Conservation (phyloP, 2,888 invertebrate genomes). For the Dryococelus australis region DNA sequence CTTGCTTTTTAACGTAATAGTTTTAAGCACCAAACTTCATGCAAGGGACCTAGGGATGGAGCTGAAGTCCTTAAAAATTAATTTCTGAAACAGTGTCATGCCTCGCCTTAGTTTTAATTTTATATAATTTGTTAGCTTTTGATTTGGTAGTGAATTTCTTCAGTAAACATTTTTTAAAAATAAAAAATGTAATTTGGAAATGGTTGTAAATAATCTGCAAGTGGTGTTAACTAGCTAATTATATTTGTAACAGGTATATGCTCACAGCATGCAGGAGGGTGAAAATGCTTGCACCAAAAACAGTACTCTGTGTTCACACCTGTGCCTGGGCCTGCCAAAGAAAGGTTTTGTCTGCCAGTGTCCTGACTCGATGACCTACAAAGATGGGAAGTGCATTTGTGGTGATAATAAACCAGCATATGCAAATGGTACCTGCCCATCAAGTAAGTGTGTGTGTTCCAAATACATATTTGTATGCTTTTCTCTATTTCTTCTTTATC, state of each 20-base stretch:
- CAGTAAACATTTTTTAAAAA: too few relatives aligned
- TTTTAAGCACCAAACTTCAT: too few relatives aligned
- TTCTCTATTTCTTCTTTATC: neutral
- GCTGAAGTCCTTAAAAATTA: too few relatives aligned
- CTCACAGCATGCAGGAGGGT: conserved; percentile 77
- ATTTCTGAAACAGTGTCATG: too few relatives aligned
- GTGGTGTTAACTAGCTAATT: too few relatives aligned
- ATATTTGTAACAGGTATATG: conserved; percentile 63
- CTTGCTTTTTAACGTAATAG: too few relatives aligned
- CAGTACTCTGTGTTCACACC: conserved; percentile 69
- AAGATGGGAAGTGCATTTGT: conserved; percentile 74
- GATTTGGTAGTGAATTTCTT: too few relatives aligned
- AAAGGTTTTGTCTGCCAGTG: conserved; percentile 76
- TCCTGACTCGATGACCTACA: conserved; percentile 74
- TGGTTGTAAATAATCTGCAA: too few relatives aligned
- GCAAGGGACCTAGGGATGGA: too few relatives aligned
- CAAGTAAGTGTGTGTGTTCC: conserved; percentile 45
- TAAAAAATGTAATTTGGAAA: too few relatives aligned
- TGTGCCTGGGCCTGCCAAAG: conserved; percentile 80
- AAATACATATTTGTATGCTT: neutral
- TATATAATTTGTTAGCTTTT: too few relatives aligned
- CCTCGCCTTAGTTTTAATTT: too few relatives aligned
- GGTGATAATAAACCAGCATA: conserved; percentile 71
- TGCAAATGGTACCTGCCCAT: conserved; percentile 74
- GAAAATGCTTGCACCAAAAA: conserved; percentile 73